These are phyloP conservation scores for Glossosoma conforme DNA, from an alignment of 1,140 invertebrate species.

Conservation along the genomic window DNA sequence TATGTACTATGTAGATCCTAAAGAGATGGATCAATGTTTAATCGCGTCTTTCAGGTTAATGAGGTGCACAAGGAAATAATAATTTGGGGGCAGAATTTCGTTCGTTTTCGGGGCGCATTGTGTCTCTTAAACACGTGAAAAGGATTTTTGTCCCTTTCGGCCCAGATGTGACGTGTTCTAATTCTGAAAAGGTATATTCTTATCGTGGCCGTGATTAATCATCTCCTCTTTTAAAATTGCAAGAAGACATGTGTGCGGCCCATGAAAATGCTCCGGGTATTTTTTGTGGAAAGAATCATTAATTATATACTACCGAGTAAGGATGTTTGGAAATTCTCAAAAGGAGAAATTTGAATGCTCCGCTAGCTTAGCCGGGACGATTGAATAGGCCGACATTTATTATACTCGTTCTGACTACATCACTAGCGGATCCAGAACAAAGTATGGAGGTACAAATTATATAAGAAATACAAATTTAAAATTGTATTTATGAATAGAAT, in stretches of 20 bases:
- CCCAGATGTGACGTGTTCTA: constrained; percentile 30
- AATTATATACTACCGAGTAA: constrained; percentile 27
- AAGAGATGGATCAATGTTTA: too few species aligned
- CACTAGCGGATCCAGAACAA: too few species aligned
- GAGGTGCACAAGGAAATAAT: too few species aligned
- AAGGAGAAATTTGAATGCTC: constrained; percentile 26
- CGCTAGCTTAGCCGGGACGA: constrained; percentile 6
- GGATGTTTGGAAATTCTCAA: constrained; percentile 23
- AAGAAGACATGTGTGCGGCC: constrained; percentile 28
- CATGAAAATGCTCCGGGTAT: constrained; percentile 21
- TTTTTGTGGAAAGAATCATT: constrained; percentile 24
- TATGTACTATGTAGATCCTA: too few species aligned
- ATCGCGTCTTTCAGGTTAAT: too few species aligned
- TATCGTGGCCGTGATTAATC: constrained; percentile 30
- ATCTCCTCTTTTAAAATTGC: constrained; percentile 26
- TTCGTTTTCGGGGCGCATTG: too few species aligned
- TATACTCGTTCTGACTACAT: constrained; percentile 9
- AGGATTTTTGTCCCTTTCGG: constrained; percentile 24
- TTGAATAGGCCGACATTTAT: constrained; percentile 29
- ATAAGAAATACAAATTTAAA: too few species aligned
- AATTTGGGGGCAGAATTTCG: too few species aligned
- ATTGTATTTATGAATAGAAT: too few species aligned
- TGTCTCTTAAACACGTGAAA: constrained; percentile 23
- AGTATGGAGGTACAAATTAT: too few species aligned
- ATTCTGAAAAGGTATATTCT: constrained; percentile 31